Conservation (phyloP, 2,888 invertebrate species). For the Pandemis corylana region DNA sequence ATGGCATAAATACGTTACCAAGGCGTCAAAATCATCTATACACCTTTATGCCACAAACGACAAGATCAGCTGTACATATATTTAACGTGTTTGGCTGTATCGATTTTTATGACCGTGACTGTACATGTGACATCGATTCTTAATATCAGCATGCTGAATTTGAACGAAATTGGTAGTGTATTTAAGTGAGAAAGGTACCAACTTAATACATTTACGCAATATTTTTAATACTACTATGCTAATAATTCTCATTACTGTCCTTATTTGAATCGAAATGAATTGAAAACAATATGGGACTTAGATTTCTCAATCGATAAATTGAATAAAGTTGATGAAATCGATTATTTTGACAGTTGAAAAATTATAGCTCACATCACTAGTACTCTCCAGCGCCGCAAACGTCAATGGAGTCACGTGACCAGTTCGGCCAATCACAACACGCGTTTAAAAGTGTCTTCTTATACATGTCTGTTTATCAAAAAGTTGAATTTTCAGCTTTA, state of each 20-base stretch:
- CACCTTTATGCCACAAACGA: too few relatives aligned
- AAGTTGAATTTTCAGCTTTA: constrained; percentile 66
- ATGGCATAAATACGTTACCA: too few relatives aligned
- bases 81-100: too few relatives aligned
- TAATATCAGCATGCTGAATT: background rate
- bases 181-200: too few relatives aligned
- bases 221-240: too few relatives aligned
- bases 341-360: constrained; percentile 15
- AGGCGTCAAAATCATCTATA: too few relatives aligned
- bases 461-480: constrained; percentile 61
- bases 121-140: too few relatives aligned
- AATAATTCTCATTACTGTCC: too few relatives aligned
- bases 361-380: constrained; percentile 39
- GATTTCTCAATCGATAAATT: background rate
- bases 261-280: background rate
- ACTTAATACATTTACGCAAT: too few relatives aligned
- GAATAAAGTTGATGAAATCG: constrained; percentile 27
- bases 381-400: constrained; percentile 58
- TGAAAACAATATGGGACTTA: background rate
- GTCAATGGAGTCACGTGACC: constrained; percentile 70
- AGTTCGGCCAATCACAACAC: constrained; percentile 55
- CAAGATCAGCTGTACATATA: too few relatives aligned
- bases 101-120: too few relatives aligned
- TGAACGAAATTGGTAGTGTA: background rate
- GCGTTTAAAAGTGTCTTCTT: constrained; percentile 39